Percentiles rank a stretch among this genome's conserved stretches.
These are phyloP conservation scores for Zonitis immaculata DNA, from an alignment of 2,888 invertebrate genomes.

Conservation along the genomic window DNA sequence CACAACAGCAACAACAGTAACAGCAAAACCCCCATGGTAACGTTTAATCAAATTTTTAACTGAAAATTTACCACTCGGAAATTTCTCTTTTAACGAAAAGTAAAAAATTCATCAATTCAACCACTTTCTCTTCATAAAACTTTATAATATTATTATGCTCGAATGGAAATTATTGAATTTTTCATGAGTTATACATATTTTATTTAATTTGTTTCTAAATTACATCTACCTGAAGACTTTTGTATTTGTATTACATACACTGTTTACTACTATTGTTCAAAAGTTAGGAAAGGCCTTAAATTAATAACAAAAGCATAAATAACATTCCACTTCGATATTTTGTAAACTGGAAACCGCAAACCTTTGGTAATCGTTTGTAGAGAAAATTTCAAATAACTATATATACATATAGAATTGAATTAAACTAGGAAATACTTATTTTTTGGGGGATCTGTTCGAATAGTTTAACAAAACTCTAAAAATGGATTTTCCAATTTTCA, in stretches of 20 bases:
- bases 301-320: slow-evolving; percentile 15
- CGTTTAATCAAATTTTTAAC: slow-evolving; percentile 13
- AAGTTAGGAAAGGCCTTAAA: slow-evolving; percentile 12
- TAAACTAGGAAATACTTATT: slow-evolving; percentile 1
- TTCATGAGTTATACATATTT: background rate
- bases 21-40: slow-evolving; percentile 1
- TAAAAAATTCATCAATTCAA: slow-evolving; percentile 10
- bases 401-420: slow-evolving; percentile 9
- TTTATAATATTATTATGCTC: slow-evolving; percentile 10
- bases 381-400: slow-evolving; percentile 10
- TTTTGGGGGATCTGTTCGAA: no score
- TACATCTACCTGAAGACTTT: slow-evolving; percentile 5
- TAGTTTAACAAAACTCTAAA: background rate
- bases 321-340: slow-evolving; percentile 5
- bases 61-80: slow-evolving; percentile 16
- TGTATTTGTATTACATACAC: slow-evolving; percentile 5
- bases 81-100: slow-evolving; percentile 9
- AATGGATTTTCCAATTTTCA: slow-evolving; percentile 6
- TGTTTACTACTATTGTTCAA: slow-evolving; percentile 7
- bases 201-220: slow-evolving; percentile 17
- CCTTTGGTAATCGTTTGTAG: slow-evolving; percentile 6
- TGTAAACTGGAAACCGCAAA: slow-evolving; percentile 9
- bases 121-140: background rate
- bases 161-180: slow-evolving; percentile 6
- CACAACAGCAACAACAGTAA: background rate